A percentile compares a stretch with the other conserved stretches of the same genome.
Evolutionary conservation across 2,888 invertebrate species (phyloP).

Genomic region (Lacanobia wlatinum): DNA sequence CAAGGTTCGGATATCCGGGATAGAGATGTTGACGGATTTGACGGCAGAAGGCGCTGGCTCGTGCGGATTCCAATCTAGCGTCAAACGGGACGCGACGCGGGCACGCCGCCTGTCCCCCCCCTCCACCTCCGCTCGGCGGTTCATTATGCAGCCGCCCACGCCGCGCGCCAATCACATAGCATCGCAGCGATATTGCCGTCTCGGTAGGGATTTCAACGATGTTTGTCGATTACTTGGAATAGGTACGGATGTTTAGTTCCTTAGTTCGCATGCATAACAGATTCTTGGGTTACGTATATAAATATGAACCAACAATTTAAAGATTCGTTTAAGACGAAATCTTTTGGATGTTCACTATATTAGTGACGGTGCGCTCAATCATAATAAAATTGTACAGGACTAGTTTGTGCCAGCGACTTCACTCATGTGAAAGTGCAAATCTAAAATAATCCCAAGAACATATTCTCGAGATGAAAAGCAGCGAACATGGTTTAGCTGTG

Average conservation of each 20-base stretch:
- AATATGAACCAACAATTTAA: conserved; percentile 5
- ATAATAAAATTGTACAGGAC: no score
- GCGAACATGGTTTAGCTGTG: no score
- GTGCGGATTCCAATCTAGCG: conserved; percentile 84
- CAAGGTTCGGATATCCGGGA: conserved; percentile 66
- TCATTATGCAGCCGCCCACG: conserved; percentile 89
- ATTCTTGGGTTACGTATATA: conserved; percentile 22
- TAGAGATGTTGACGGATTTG: conserved; percentile 81
- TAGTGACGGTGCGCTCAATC: not conserved
- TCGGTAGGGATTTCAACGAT: conserved; percentile 83
- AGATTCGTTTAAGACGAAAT: not conserved
- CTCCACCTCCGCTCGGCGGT: conserved; percentile 75
- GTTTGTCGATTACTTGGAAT: conserved; percentile 78
- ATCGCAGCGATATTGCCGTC: conserved; percentile 87
- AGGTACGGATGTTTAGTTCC: conserved; percentile 59
- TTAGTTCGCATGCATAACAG: conserved; percentile 45
- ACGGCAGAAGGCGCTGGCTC: conserved; percentile 79
- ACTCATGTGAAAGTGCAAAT: no score
- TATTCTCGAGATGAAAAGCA: no score
- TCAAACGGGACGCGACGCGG: conserved; percentile 74
- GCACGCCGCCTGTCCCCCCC: conserved; percentile 57
- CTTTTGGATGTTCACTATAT: not conserved
- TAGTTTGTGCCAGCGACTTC: no score
- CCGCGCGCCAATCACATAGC: conserved; percentile 89
- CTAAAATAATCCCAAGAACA: no score